phyloP scores from a whole-genome alignment of 2,888 invertebrate genomes.

The Entomobrya multifasciata region DNA sequence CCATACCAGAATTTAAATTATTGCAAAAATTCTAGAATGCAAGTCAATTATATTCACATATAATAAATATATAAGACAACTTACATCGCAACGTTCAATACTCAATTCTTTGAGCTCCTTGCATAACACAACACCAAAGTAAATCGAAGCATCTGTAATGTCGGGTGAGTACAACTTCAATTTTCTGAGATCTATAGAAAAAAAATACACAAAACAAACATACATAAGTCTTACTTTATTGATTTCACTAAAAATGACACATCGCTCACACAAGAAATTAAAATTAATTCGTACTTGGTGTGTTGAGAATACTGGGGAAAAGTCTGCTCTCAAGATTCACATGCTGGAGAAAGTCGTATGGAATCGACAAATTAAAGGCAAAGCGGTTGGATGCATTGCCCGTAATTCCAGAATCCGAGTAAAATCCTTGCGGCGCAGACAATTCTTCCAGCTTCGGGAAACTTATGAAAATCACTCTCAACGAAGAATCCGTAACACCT shows the following conservation, averaged over 20 bases:
- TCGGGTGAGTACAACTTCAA: conserved; percentile 68
- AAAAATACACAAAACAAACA: not conserved
- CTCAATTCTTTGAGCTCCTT: conserved; percentile 71
- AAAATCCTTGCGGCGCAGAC: conserved; percentile 68
- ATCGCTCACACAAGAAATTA: not conserved
- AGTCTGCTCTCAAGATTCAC: conserved; percentile 58
- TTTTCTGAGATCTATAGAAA: conserved; percentile 59
- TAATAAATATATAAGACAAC: too few species aligned
- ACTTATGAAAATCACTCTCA: conserved; percentile 61
- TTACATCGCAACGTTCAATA: conserved; percentile 72
- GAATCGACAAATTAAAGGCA: conserved; percentile 61
- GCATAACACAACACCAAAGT: conserved; percentile 67
- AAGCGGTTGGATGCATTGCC: conserved; percentile 69
- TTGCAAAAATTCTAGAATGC: too few species aligned
- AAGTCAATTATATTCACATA: too few species aligned
- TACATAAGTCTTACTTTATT: not conserved
- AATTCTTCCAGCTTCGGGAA: conserved; percentile 73
- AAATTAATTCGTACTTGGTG: conserved; percentile 56
- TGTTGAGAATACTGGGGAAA: conserved; percentile 62
- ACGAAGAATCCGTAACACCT: conserved; percentile 69
- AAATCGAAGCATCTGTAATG: conserved; percentile 71
- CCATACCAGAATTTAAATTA: too few species aligned
- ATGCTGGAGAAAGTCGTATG: conserved; percentile 59
- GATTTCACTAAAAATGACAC: not conserved
- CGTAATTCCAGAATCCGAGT: conserved; percentile 70